phyloP scores from a whole-genome alignment of 2,113 vertebrate genomes.

The Aegotheles bennettii region DNA sequence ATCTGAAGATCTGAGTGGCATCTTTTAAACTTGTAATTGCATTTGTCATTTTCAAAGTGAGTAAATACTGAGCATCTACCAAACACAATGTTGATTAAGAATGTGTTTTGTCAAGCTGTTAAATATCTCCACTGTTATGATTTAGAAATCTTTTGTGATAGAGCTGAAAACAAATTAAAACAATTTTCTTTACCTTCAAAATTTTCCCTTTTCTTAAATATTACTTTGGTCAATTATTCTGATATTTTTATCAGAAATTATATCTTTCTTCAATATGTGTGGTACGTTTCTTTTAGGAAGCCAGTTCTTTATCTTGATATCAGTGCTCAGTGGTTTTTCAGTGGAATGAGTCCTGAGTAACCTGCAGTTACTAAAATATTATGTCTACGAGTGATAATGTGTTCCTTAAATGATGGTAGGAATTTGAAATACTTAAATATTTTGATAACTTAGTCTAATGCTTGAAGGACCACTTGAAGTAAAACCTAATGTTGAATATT shows the following conservation, averaged over 20 bases:
- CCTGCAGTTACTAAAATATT: not conserved
- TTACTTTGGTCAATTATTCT: not conserved
- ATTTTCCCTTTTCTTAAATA: not conserved
- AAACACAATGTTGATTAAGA: not conserved
- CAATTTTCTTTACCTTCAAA: not conserved
- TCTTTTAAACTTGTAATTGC: not conserved
- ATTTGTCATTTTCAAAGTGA: not conserved
- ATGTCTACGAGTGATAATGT: not conserved
- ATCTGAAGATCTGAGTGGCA: not conserved
- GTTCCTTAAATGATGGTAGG: not conserved
- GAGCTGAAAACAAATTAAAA: not conserved
- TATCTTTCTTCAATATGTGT: not conserved
- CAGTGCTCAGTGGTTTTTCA: not conserved
- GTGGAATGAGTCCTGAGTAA: not conserved
- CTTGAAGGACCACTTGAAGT: not conserved
- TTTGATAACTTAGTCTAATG: not conserved
- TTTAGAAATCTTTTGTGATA: not conserved
- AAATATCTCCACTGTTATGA: not conserved
- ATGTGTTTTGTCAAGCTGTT: not conserved
- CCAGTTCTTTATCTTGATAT: not conserved
- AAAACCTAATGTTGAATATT: not conserved
- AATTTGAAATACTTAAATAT: not conserved
- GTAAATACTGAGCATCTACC: not conserved
- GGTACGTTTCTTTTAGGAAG: not conserved
- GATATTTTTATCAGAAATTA: not conserved